Conservation (phyloP, 2,888 invertebrate species). For the Drosophila buzzatii region DNA sequence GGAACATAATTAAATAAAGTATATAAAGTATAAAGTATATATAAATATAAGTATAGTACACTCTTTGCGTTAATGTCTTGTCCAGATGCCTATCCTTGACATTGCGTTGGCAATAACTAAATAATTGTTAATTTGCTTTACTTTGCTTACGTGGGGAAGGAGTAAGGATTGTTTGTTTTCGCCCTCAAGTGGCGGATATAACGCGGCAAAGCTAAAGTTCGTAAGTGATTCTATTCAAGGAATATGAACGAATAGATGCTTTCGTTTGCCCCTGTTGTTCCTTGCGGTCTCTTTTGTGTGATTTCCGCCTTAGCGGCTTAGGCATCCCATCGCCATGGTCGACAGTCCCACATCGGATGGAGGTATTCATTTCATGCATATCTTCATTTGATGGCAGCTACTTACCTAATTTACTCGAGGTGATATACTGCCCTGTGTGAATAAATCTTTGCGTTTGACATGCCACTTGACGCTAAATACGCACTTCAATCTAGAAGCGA, state of each 20-base stretch:
- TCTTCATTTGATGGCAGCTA: constrained; percentile 60
- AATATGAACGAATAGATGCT: constrained; percentile 34
- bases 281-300: constrained; percentile 59
- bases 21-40: no score
- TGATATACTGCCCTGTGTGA: constrained; percentile 48
- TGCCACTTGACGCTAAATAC: constrained; percentile 69
- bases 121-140: constrained; percentile 12
- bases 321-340: constrained; percentile 30
- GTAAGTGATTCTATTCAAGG: constrained; percentile 68
- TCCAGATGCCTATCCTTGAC: not conserved
- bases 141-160: not conserved
- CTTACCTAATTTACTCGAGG: constrained; percentile 70
- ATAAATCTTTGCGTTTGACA: constrained; percentile 74
- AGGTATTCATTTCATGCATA: constrained; percentile 49
- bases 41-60: not conserved
- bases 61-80: not conserved
- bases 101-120: constrained; percentile 17
- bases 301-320: constrained; percentile 47
- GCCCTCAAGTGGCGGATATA: constrained; percentile 30
- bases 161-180: not conserved
- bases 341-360: not conserved
- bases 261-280: constrained; percentile 36
- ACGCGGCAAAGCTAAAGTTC: constrained; percentile 53
- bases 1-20: not conserved
- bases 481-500: constrained; percentile 59